Evolutionary conservation across 1,140 invertebrate genomes (phyloP).

Genomic region (Cyphomyrmex costatus): DNA sequence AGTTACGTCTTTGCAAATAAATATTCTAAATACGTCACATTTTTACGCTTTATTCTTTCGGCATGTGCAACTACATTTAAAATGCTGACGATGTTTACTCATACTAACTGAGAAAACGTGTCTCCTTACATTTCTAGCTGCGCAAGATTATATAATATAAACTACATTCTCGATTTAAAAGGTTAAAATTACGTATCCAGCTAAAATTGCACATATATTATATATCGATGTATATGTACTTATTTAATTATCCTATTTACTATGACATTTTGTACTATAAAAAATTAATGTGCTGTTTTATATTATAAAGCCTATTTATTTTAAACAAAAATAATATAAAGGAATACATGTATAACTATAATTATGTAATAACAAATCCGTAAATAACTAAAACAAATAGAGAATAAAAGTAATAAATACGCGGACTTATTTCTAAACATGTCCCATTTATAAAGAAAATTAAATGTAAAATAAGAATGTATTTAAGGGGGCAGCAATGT

Average conservation of each 20-base stretch:
- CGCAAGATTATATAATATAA: background rate
- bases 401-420: background rate
- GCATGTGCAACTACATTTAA: background rate
- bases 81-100: background rate
- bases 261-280: background rate
- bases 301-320: background rate
- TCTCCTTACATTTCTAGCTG: background rate
- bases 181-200: background rate
- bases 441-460: background rate
- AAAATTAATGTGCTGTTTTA: background rate
- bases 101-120: background rate
- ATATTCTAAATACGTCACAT: background rate
- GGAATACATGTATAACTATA: background rate
- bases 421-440: background rate
- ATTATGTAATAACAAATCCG: background rate
- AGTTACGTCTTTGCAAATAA: background rate
- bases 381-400: background rate
- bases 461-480: background rate
- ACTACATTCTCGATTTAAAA: background rate
- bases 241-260: background rate
- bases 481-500: slow-evolving; percentile 80
- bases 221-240: too few species aligned
- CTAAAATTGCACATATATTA: background rate
- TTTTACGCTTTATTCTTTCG: background rate
- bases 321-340: background rate